phyloP scores from a whole-genome alignment of 2,888 invertebrate species.

The Drosophila paranaensis region DNA sequence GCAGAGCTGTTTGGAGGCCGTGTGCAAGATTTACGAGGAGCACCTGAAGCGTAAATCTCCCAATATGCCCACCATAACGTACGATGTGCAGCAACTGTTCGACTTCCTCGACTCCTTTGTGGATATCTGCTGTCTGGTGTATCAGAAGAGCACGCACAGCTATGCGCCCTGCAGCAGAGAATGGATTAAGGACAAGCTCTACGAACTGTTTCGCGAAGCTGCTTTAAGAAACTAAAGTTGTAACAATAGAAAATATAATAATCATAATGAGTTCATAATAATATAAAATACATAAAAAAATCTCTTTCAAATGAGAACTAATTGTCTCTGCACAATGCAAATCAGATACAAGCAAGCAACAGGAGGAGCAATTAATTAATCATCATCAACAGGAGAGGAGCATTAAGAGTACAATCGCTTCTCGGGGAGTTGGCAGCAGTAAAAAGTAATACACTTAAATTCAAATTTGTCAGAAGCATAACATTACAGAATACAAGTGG shows the following conservation, averaged over 20 bases:
- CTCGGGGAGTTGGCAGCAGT: conserved; percentile 33
- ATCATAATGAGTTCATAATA: no score
- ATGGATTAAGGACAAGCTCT: conserved; percentile 99
- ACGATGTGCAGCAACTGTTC: conserved; percentile 98
- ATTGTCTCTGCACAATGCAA: conserved; percentile 41
- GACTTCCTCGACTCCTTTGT: conserved; percentile 98
- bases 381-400: conserved; percentile 48
- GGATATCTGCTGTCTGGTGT: conserved; percentile 97
- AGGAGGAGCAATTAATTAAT: conserved; percentile 69
- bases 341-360: conserved; percentile 29
- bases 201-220: conserved; percentile 95
- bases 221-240: not conserved
- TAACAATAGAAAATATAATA: no score
- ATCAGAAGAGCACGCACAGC: conserved; percentile 95
- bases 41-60: conserved; percentile 97
- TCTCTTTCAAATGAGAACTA: conserved; percentile 47
- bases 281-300: no score
- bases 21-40: conserved; percentile 99
- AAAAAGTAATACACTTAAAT: conserved; percentile 79
- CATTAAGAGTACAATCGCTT: conserved; percentile 36
- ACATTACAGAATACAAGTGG: conserved; percentile 50
- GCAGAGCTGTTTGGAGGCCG: conserved; percentile 98
- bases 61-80: conserved; percentile 97
- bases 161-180: conserved; percentile 99
- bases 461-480: conserved; percentile 75